Evolutionary conservation across 2,113 vertebrate genomes (phyloP), one percentile per base, ranked within the genome.

Genomic region (Tetraodon nigroviridis): DNA sequence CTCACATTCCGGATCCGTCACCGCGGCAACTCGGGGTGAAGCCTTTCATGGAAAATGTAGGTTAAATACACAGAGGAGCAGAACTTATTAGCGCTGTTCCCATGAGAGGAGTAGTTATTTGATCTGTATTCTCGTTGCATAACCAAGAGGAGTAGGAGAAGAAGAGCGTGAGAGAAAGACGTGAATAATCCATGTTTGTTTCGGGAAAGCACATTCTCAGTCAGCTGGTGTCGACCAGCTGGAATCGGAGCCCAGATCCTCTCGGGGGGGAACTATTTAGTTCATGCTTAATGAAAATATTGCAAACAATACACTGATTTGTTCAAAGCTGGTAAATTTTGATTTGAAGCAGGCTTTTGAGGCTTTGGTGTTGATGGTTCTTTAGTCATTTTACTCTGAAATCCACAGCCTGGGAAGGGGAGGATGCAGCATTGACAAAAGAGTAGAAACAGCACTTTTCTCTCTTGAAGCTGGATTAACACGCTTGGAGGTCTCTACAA

Each of bases 1-100:
- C 74, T 56, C 54, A 58, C 72, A 75, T 71, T 73, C 49, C 20
- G 52, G 69, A 80, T 86, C 75, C 81, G 78, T 82, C 82, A 51
- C 57, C 37, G 68, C 61, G 18, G 70, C 63, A 72, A 73, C 55
- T 71, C n/a, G 11, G 74, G 78, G 79, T 76, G 75, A 81, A 61
- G 48, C 61, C 79, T 83, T 87, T 89, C 85, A 88, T 84, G 75
- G 70, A 61, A 86, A 87, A 90, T 87, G 80, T 90, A 85, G 87
- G 89, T 87, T 90, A 90, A 89, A 89, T 76, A 90, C 84, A 86
- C 82, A 64, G 74, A 88, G 77, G 84, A 84, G 74, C 72, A 62
- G 69, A 82, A 84, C 84, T 84, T 86, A 84, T 89, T 89, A 86
- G 78, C 50, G 64, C 81, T 78, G n/a, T 61, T 66, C 82, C 80